These are phyloP conservation scores for Psettodes erumei DNA, from an alignment of 2,113 vertebrate genomes.

Conservation along the genomic window DNA sequence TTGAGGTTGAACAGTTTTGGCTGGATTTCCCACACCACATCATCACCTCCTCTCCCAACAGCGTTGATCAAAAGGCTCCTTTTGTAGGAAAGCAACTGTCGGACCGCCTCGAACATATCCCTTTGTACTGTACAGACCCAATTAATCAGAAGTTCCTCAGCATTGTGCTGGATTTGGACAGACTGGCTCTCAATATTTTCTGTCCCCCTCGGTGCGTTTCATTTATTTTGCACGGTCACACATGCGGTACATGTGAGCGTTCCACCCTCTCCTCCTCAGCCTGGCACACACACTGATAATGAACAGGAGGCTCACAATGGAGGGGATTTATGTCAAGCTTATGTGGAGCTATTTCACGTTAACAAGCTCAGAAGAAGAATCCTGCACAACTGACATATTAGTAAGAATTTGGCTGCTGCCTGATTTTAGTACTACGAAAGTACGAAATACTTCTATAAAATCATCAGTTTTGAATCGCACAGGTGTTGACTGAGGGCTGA, in stretches of 20 bases:
- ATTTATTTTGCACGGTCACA: neutral
- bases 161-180: neutral
- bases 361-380: neutral
- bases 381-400: neutral
- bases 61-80: slow-evolving; percentile 22
- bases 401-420: neutral
- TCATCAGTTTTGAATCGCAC: too few species aligned
- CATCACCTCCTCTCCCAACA: neutral
- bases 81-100: slow-evolving; percentile 1
- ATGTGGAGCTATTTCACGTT: neutral
- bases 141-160: slow-evolving; percentile 8
- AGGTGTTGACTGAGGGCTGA: too few species aligned
- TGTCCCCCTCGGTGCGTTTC: too few species aligned
- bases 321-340: neutral
- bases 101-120: neutral
- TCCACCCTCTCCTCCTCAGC: neutral
- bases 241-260: neutral
- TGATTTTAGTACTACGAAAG: too few species aligned
- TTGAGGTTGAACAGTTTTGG: slow-evolving; percentile 10
- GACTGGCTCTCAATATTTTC: neutral
- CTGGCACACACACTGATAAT: slow-evolving; percentile 5
- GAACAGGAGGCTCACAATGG: neutral
- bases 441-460: too few species aligned
- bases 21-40: slow-evolving; percentile 13
- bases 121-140: neutral